Evolutionary conservation across 2,888 invertebrate species (phyloP), one percentile per base, ranked within the genome.

Genomic region (Amblyjoppa proteus): DNA sequence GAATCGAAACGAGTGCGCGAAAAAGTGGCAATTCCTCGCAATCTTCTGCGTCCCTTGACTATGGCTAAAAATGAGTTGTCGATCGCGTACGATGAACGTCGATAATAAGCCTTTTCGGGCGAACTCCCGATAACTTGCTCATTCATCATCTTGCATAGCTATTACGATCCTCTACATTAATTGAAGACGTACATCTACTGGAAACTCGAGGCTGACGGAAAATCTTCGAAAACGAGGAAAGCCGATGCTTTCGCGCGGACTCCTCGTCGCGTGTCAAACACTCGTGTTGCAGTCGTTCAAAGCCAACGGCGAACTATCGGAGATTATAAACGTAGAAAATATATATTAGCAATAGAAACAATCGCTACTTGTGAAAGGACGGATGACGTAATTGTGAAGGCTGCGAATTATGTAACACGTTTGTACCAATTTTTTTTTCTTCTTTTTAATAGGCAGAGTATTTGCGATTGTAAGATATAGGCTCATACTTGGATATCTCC

Each of bases 381-480:
- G 31, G 28, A 49, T 28, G 58, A 58, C 11, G 58, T 58, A 58
- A 25, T 58, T 58, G 25, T 13, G 34, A 49, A 68, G 31, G 64
- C 20, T 45, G 45, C 45, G 45, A 28, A 49, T 20, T 64, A 13
- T 75, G 75, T 49, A 49, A 75, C 64, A 64, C 66, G 64, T 66
- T 45, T 76, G 51, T 31, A 31, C 9, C 13, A 5, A 51, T 66
- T 38, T 51, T 38, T 58, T 28, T 64, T 58, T 58, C 6, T 61
- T 16, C 31, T 58, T 28, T 58, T 25, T 58, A 31, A 61, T 69
- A 25, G 61, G 69, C n/a, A 74, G 45, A 79, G 45, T 58, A 66
- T 79, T 78, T 81, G 75, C 71, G 84, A 82, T 79, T 86, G 85
- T 82, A 73, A 79, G 66, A 83, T 83, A 85, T 83, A 84, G 70